These are phyloP conservation scores for Pomatostomus ruficeps DNA, from an alignment of 2,113 vertebrate species.

Conservation along the genomic window DNA sequence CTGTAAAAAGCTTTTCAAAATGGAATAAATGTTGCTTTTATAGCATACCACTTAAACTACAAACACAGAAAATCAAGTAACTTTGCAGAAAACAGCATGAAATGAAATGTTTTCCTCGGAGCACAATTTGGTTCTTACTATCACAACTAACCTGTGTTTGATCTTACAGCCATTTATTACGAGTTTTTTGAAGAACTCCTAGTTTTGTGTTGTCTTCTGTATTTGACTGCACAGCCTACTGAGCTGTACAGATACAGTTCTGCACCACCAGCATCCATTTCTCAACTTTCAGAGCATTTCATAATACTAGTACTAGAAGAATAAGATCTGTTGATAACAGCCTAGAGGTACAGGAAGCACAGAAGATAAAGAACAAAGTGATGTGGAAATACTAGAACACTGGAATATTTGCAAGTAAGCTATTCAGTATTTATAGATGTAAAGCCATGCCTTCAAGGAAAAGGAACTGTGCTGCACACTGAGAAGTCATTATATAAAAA, in stretches of 20 bases:
- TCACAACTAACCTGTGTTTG: not conserved
- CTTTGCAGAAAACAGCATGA: not conserved
- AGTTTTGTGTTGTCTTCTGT: not conserved
- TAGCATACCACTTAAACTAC: rapidly evolving
- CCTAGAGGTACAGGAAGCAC: not conserved
- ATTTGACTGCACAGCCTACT: not conserved
- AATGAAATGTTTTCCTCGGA: not conserved
- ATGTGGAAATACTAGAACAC: not conserved
- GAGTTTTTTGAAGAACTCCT: not conserved
- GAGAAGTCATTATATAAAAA: not conserved
- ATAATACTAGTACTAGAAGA: not conserved
- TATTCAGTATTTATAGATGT: not conserved
- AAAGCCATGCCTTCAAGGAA: not conserved
- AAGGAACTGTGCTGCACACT: not conserved
- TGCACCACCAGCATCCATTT: not conserved
- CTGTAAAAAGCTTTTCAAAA: not conserved
- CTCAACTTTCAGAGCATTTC: not conserved
- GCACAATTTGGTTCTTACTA: not conserved
- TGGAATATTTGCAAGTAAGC: not conserved
- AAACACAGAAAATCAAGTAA: not conserved
- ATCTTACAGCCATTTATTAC: not conserved
- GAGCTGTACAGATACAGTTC: not conserved
- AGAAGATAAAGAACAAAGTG: not conserved
- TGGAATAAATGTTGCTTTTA: not conserved
- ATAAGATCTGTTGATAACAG: not conserved